A percentile compares a stretch with the other conserved stretches of the same genome.
Evolutionary conservation across 2,113 vertebrate species (phyloP).

Genomic region (Melanotaenia duboulayi): DNA sequence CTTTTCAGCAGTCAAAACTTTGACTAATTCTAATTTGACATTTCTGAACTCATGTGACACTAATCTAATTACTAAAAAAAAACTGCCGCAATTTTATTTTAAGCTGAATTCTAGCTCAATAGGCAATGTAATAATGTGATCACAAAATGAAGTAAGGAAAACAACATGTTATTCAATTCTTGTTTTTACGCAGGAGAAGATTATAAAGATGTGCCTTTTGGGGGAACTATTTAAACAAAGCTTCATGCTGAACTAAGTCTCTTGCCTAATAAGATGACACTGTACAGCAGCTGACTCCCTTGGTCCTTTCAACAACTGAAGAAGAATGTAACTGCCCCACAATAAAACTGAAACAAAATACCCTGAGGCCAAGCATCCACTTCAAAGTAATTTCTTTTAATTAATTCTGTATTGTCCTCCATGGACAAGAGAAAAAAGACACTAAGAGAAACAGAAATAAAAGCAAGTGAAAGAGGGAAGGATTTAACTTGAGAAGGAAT

Average conservation of each 20-base stretch:
- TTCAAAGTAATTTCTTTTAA: constrained; percentile 72
- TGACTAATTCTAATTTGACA: too few species aligned
- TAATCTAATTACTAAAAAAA: too few species aligned
- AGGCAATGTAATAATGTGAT: neutral
- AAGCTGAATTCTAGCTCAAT: constrained; percentile 20
- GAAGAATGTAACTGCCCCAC: constrained; percentile 34
- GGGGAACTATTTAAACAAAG: neutral
- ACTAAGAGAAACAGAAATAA: constrained; percentile 49
- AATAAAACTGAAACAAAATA: constrained; percentile 36
- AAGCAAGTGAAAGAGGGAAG: constrained; percentile 40
- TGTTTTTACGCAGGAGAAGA: neutral
- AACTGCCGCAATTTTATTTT: constrained; percentile 16
- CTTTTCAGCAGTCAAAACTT: too few species aligned
- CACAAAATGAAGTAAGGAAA: neutral
- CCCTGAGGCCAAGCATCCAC: constrained; percentile 51
- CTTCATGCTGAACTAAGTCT: constrained; percentile 3
- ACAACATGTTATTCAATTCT: neutral
- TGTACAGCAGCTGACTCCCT: constrained; percentile 27
- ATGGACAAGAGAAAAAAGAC: constrained; percentile 46
- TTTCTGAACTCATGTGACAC: too few species aligned
- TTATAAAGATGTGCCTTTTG: neutral
- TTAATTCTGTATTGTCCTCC: constrained; percentile 51
- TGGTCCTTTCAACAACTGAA: constrained; percentile 10
- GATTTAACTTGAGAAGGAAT: constrained; percentile 60
- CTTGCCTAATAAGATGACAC: constrained; percentile 28